A percentile compares a stretch with the other conserved stretches of the same genome.
These are phyloP conservation scores for Meda fulgida DNA, from an alignment of 2,797 vertebrate species.

Conservation along the genomic window DNA sequence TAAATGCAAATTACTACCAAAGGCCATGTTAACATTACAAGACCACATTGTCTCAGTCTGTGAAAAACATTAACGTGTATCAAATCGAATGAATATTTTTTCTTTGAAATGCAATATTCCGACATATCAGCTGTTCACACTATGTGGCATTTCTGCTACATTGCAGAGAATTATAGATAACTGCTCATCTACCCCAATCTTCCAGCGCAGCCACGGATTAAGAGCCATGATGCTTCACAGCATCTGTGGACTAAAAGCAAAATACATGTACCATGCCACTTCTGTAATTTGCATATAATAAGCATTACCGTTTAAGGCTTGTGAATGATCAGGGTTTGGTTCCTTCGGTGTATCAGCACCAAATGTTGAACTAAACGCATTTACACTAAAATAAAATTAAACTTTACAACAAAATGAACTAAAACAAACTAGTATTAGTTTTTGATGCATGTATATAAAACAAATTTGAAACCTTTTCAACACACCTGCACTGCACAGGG, in stretches of 20 bases:
- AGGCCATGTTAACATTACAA: slow-evolving; percentile 29
- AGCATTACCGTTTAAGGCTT: slow-evolving; percentile 22
- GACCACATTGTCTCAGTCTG: slow-evolving; percentile 4
- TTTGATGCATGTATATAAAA: neutral
- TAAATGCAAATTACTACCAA: slow-evolving; percentile 46
- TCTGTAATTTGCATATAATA: slow-evolving; percentile 37
- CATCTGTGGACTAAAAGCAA: neutral
- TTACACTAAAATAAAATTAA: neutral
- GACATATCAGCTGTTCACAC: slow-evolving; percentile 17
- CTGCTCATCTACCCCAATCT: slow-evolving; percentile 23
- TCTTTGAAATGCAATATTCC: slow-evolving; percentile 17
- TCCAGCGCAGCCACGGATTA: neutral
- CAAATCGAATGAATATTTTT: slow-evolving; percentile 15
- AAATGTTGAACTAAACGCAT: neutral
- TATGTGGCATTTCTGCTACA: slow-evolving; percentile 29
- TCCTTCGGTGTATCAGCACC: neutral
- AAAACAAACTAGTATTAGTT: neutral
- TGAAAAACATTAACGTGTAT: slow-evolving; percentile 38
- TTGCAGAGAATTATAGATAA: slow-evolving; percentile 25
- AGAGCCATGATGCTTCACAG: neutral
- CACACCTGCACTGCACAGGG: neutral
- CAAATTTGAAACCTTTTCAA: neutral
- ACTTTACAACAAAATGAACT: neutral
- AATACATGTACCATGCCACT: slow-evolving; percentile 3
- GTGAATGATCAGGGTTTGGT: slow-evolving; percentile 8